Base-by-base conservation (phyloP, 2,797 vertebrate species). In the Thripadectes ignobilis region DNA sequence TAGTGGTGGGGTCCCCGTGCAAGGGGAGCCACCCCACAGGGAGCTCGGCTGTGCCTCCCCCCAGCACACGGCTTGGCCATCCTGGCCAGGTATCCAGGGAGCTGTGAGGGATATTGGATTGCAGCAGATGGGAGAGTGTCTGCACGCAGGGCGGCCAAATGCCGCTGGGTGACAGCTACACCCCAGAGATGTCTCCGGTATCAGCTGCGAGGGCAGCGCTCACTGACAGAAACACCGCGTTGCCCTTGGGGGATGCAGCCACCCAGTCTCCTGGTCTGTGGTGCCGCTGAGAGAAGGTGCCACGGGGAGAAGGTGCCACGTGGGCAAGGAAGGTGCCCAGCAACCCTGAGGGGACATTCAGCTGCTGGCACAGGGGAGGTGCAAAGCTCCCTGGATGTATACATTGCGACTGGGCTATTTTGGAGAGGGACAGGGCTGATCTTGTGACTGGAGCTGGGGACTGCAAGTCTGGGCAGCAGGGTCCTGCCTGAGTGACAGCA, bases 381-480 rank as follows among this genome's bases (percentile, higher is more conserved):
- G 95, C 54, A 76, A 95, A 93, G 71, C 74, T 85, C 85, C 85
- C 87, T 66, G 52, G 62, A 84, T 89, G 85, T 38, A 67, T 18
- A 13, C 12, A 3, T 72, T 66, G 91, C 22, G 3, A 16, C 58
- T 9, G 82, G 87, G 85, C 82, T 97, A 96, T 97, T 97, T 97
- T 97, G 95, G 94, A 94, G 88, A 88, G 58, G 91, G 69, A 88
- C 38, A 0, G 87, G 48, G 76, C 21, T 1, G 41, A 5, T 95
- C 96, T 96, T 97, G 94, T 97, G 95, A 96, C 89, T 3, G 2
- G 87, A 89, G 91, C 69, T 89, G 95, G 89, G 95, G 93, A 93
- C 85, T 73, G 73, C 67, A 59, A 88, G 95, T 96, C 95, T 96
- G 95, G 85, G 59, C 79, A 89, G 82, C 91, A 45, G 54, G 43